Base-by-base conservation (phyloP, 1,140 invertebrate species). In the Zaprionus tsacasi region DNA sequence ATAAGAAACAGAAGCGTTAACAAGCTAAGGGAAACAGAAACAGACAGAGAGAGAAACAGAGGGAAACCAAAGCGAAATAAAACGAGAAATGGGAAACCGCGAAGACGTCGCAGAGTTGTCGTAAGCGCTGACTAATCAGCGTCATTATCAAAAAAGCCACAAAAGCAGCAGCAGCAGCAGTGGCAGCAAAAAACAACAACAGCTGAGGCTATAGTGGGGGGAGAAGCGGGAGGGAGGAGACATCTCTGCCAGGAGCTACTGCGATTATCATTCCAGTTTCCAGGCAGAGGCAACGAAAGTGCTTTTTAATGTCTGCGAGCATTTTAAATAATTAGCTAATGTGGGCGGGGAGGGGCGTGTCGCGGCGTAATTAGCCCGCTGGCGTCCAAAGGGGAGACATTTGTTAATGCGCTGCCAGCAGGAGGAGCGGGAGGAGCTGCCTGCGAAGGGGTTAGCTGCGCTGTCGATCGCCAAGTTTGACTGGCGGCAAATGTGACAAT, bases 301-400 rank as follows among this genome's bases (percentile, higher is more conserved):
- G 82, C 82, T 86, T 88, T 86, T 86, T 86, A 86, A 86, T 86
- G 82, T 88, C 83, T 65, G 76, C 70, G 76, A 88, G 82, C 83
- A 86, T 86, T 86, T 82, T 88, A 88, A 86, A 86, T 79, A 86
- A 86, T 86, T 88, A 86, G 83, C 83, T 82, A 63, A 86, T 74
- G 81, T 59, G 78, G 69, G 72, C 61, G 69, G 68, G 6, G 27
- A 12, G 7, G 64, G 50, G n/a, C n/a, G n/a, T 25, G 43, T 48
- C 50, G 50, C 13, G 11, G 58, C 35, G 76, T 87, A 87, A 87
- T 86, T 86, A 79, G 57, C 71, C 33, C 21, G 43, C n/a, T 35
- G 43, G 43, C 65, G 57, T 48, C 64, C 64, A 64, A 71, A 38
- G 59, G 69, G 67, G 67, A 66, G 58, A 64, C 55, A 64, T 78